Evolutionary conservation across 1,140 invertebrate species (phyloP), one percentile per base, ranked within the genome.

Genomic region (Epicauta chinensis): DNA sequence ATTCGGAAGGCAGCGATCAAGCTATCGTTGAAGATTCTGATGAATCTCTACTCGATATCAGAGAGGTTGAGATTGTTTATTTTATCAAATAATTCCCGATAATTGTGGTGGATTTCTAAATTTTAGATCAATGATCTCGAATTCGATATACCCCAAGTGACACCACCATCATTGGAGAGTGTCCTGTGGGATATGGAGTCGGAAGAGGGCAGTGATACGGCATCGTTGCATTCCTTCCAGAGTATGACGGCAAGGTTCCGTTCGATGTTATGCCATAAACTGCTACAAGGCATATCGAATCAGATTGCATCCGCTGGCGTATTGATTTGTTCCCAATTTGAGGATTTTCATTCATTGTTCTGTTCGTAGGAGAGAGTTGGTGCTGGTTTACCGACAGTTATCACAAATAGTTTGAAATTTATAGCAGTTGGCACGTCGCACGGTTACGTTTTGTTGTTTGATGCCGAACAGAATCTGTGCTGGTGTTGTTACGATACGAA

Each of bases 391-490:
- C 89, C 93, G 2, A 93, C 91, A 60, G 82, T 89, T 14, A 78
- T 88, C 16, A 81, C 86, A 54, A 87, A 86, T 32, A 84, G 87
- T 44, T 79, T 81, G 1, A 82, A 83, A 39, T 81, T 89, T 63
- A 84, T 96, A 56, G 89, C 87, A 13, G 81, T 97, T 39, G 94
- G 95, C 30, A 97, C 93, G 34, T 93, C 91, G 32, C 91, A 96
- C 73, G 93, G 94, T 14, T 79, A 93, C 52, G 81, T 96, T 45
- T 73, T 97, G 11, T 83, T 91, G 44, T 97, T 97, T 77, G 91
- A 93, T 77, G 76, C 78, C 2, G 80, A 83, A 16, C 89, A 93
- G 72, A 87, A 81, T 12, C 72, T 97, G 53, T 82, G 90, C 69
- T 96, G 89, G 88, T 93, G 84, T 32, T 84, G 83, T 64, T 80